Evolutionary conservation across 2,888 invertebrate species (phyloP), one percentile per base, ranked within the genome.

Genomic region (Parascotia fuliginaria): DNA sequence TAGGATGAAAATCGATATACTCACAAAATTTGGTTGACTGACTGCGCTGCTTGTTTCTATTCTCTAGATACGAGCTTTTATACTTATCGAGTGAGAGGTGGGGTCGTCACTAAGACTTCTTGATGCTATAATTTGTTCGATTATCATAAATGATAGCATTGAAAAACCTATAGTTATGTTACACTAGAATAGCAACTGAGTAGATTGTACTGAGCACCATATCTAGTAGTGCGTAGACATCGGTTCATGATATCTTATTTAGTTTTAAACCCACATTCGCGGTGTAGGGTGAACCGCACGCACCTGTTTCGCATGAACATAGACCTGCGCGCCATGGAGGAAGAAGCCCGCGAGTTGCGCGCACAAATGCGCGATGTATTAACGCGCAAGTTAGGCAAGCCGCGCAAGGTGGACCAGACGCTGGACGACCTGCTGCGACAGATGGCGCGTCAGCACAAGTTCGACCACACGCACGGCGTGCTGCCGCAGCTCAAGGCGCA

Each of bases 291-390:
- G 32, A 95, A 95, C 73, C 93, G 94, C 54, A 92, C 93, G 0
- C 96, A 96, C 74, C 76, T 96, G 47, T 93, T 93, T 42, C 94
- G 95, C 55, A 95, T 96, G 94, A 94, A 94, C 76, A 87, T 94
- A 0, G 96, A 96, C 74, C 89, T 95, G 9, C 93, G 93, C 36
- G 93, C 93, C 38, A 96, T 96, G 96, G 89, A 93, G 6, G 81
- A 82, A 0, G 89, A 93, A 44, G 94, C 95, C 0, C 83, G 86
- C 1, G 85, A 87, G 6, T 73, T 96, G 3, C 93, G 95, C 44
- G 92, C 92, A 1, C 74, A 88, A 85, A 73, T 89, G 89, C 80
- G 89, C 0, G 84, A 87, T 38, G 86, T 91, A 6, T 71, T 90
- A 1, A 85, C 88, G 5, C 78, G 83, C 41, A 92, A 92, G 60